These are phyloP conservation scores for Telmatochromis brachygnathus DNA, from an alignment of 2,113 vertebrate species.

Conservation along the genomic window DNA sequence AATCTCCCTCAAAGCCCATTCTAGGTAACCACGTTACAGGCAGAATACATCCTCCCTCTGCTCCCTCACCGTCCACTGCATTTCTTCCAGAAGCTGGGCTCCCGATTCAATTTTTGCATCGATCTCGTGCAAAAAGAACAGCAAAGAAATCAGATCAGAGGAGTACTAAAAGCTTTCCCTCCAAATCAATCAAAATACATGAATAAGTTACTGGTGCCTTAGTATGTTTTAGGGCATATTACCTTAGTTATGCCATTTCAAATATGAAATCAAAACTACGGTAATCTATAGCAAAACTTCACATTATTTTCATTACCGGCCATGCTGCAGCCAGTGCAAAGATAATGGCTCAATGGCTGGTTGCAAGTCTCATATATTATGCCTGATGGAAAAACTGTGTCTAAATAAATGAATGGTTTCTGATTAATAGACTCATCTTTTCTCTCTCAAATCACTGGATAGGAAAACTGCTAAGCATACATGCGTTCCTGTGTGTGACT, in stretches of 20 bases:
- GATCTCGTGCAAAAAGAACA: conserved; percentile 58
- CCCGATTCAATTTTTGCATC: conserved; percentile 69
- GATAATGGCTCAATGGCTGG: conserved; percentile 26
- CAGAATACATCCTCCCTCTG: conserved; percentile 53
- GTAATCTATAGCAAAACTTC: conserved; percentile 34
- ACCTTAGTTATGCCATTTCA: conserved; percentile 45
- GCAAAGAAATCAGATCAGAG: conserved; percentile 64
- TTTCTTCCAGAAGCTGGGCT: conserved; percentile 27
- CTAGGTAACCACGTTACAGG: conserved; percentile 64
- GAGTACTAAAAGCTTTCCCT: conserved; percentile 68
- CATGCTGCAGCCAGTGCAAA: not conserved
- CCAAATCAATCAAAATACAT: conserved; percentile 68
- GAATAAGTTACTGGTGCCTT: conserved; percentile 54
- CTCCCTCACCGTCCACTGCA: conserved; percentile 57
- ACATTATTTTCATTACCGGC: conserved; percentile 34
- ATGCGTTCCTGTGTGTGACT: not conserved
- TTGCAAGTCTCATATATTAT: not conserved
- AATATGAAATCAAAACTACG: conserved; percentile 50
- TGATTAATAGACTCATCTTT: not conserved
- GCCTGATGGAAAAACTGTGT: not conserved
- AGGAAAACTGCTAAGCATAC: not conserved
- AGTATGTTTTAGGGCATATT: conserved; percentile 56
- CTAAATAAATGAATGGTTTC: conserved; percentile 4
- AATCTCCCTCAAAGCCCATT: conserved; percentile 61
- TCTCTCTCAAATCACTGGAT: not conserved